Base-by-base conservation (phyloP, 92 coral and sea anemone species). In the Actinostola sp. region DNA sequence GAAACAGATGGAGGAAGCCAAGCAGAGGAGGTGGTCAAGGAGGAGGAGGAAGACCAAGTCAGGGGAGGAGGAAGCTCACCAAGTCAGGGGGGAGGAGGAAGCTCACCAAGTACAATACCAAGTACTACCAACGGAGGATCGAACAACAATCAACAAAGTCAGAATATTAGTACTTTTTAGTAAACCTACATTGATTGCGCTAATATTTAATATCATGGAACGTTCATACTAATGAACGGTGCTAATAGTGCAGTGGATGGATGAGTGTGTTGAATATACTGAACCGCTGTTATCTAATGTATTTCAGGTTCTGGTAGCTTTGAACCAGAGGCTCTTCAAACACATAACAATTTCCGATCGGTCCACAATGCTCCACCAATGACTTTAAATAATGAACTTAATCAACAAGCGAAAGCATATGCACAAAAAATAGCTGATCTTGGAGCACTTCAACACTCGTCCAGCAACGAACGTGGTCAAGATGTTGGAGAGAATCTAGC, bases 401-500 rank as follows among this genome's bases (percentile, higher is more conserved):
- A 63, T 58, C 69, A 67, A 17, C 75, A 83, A 60, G 97, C 97
- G 10, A 83, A 72, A 25, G 88, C 60, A 34, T 83, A 92, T 20
- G 97, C 97, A 0, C 72, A 86, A 46, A 76, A 64, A 56, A 72
- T 92, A 34, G 88, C 97, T 15, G 71, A 61, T 33, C 66, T 63
- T 45, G 92, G 97, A 23, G 67, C 90, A 2, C 68, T 90, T 34
- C 69, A 73, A 10, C 98, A 93, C 51, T 92, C 93, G 44, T 72
- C 80, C 35, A 76, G 39, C 14, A 68, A 61, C 20, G 88, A 81
- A 9, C 91, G 75, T 9, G 82, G 87, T 0, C 70, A 72, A 25
- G 96, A 86, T 58, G 92, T 81, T 20, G 98, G 96, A 1, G 98
- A 93, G 59, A 93, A 89, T 56, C 84, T 93, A 31, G 92, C 84